Evolutionary conservation across 1,140 invertebrate genomes (phyloP).

Genomic region (Heliconius himera): DNA sequence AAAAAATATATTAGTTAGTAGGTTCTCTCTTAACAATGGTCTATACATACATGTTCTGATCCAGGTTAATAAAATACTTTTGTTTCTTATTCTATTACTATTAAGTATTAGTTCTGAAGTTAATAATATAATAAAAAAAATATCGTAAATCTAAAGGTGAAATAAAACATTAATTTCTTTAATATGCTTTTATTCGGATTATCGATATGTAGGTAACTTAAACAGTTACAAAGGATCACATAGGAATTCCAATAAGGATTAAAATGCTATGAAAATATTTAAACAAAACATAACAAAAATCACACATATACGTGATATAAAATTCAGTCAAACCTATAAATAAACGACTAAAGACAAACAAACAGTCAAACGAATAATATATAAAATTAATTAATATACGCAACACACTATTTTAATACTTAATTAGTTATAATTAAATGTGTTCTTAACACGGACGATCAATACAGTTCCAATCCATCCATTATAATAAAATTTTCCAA

Average conservation of each 20-base stretch:
- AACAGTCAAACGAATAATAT: background rate
- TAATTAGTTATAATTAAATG: background rate
- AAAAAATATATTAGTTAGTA: too few relatives aligned
- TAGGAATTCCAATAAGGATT: background rate
- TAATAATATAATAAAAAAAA: background rate
- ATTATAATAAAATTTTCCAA: background rate
- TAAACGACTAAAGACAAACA: background rate
- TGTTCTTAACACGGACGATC: background rate
- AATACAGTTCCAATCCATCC: background rate
- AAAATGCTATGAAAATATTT: background rate
- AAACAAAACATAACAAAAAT: too few relatives aligned
- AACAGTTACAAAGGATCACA: background rate
- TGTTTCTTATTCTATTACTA: background rate
- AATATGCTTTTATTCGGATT: background rate
- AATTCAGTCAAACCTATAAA: background rate
- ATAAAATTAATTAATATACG: background rate
- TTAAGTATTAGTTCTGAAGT: background rate
- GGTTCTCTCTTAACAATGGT: too few relatives aligned
- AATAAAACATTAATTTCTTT: background rate
- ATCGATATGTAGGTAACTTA: constrained; percentile 3
- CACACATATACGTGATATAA: background rate
- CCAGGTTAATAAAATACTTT: background rate
- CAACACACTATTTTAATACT: background rate
- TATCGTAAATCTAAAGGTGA: background rate
- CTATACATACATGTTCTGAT: background rate